Percentiles rank a stretch among this genome's conserved stretches.
Evolutionary conservation across 2,888 invertebrate genomes (phyloP).

Genomic region (Gnatocerus cornutus): DNA sequence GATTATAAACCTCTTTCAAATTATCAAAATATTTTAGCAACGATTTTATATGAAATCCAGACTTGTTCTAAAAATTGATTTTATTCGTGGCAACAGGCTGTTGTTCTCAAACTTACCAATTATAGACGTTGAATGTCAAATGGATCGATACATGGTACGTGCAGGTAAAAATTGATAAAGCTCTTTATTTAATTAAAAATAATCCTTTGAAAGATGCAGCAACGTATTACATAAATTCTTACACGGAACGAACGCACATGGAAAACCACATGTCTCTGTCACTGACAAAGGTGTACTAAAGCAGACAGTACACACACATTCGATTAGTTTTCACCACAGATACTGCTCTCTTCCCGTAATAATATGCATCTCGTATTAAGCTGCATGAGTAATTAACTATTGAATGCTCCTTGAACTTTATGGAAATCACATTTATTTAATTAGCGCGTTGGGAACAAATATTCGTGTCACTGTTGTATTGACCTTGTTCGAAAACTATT

Average conservation of each 20-base stretch:
- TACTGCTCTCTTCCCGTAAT: slow-evolving; percentile 6
- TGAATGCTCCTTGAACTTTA: background rate
- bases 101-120: slow-evolving; percentile 29
- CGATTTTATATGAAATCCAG: background rate
- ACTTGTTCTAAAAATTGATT: background rate
- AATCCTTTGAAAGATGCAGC: slow-evolving; percentile 2
- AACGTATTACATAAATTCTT: slow-evolving; percentile 10
- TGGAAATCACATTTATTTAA: background rate
- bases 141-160: slow-evolving; percentile 27
- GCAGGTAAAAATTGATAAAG: slow-evolving; percentile 29
- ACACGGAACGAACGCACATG: background rate
- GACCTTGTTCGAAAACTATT: background rate
- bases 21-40: background rate
- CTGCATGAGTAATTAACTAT: background rate
- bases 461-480: background rate
- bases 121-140: slow-evolving; percentile 24
- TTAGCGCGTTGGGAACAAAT: background rate
- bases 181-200: slow-evolving; percentile 35
- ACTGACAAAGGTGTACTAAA: slow-evolving; percentile 34
- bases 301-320: slow-evolving; percentile 15
- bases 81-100: slow-evolving; percentile 4
- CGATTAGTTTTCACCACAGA: slow-evolving; percentile 8
- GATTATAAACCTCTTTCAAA: no score
- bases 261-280: slow-evolving; percentile 37
- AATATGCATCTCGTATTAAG: background rate